Evolutionary conservation across 35 echinoderm and acorn worm genomes (phyloP).

Genomic region (Nesometra sesokonis): DNA sequence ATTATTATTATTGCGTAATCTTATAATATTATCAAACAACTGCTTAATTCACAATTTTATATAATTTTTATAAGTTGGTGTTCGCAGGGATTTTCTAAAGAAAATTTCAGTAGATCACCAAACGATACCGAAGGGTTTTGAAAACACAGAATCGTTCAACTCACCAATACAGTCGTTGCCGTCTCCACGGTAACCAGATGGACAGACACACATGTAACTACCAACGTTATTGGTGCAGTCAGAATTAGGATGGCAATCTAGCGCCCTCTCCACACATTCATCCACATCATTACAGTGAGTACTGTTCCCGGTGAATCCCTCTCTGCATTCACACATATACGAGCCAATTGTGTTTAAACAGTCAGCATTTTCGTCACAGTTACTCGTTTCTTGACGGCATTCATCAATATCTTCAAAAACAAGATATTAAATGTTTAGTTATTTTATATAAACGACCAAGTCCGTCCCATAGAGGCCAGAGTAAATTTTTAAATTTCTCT

Average conservation of each 20-base stretch:
- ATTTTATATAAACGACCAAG: too few species aligned
- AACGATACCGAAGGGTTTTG: too few species aligned
- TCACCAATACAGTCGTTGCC: constrained; percentile 30
- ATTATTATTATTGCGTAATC: too few species aligned
- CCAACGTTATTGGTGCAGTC: constrained; percentile 17
- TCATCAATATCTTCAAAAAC: not conserved
- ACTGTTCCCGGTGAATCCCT: constrained; percentile 7
- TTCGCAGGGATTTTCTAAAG: too few species aligned
- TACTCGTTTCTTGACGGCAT: not conserved
- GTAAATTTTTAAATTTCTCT: too few species aligned
- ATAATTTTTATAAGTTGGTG: too few species aligned
- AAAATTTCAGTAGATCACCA: too few species aligned
- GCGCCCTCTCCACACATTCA: constrained; percentile 10
- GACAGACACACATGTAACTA: constrained; percentile 27
- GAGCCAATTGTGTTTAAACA: constrained; percentile 15
- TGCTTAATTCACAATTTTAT: too few species aligned
- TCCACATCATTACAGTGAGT: constrained; percentile 13
- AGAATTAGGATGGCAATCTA: constrained; percentile 29
- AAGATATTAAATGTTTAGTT: not conserved
- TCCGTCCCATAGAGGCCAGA: too few species aligned
- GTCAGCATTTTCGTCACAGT: constrained; percentile 16
- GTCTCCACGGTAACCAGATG: constrained; percentile 14
- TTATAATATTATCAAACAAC: too few species aligned
- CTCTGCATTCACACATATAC: constrained; percentile 16
- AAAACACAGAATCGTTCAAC: not conserved